A percentile compares a stretch with the other conserved stretches of the same genome.
phyloP scores from a whole-genome alignment of 2,113 vertebrate genomes.

The Parus major region DNA sequence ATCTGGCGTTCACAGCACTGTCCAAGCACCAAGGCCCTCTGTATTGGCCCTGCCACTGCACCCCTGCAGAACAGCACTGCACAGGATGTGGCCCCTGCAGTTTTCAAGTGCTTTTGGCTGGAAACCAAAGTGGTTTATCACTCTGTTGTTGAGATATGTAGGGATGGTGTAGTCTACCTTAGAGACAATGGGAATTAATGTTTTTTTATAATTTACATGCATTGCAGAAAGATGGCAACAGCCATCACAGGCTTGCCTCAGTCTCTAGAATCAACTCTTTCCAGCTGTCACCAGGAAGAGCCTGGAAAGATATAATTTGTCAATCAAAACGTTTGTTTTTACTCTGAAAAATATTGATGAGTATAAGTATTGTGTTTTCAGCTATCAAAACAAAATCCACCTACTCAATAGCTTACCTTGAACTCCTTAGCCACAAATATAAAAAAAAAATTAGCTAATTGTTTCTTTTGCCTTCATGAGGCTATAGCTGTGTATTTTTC shows the following conservation, averaged over 20 bases:
- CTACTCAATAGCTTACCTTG: background rate
- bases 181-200: background rate
- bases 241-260: background rate
- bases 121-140: background rate
- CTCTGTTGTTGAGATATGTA: background rate
- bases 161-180: background rate
- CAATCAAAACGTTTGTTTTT: background rate
- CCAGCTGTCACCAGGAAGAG: background rate
- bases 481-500: background rate
- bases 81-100: background rate
- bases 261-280: background rate
- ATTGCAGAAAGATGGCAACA: background rate
- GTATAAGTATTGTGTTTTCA: background rate
- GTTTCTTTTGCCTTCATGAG: background rate
- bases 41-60: rapidly evolving
- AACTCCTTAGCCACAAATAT: background rate
- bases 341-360: background rate
- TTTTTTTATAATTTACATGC: background rate
- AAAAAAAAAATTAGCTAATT: background rate
- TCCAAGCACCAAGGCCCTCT: background rate
- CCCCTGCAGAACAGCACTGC: background rate
- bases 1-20: rapidly evolving
- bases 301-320: background rate
- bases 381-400: background rate
- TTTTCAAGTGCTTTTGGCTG: background rate